Base-by-base conservation (phyloP, 35 echinoderm and acorn worm genomes). In the Strongylocentrotus purpuratus region DNA sequence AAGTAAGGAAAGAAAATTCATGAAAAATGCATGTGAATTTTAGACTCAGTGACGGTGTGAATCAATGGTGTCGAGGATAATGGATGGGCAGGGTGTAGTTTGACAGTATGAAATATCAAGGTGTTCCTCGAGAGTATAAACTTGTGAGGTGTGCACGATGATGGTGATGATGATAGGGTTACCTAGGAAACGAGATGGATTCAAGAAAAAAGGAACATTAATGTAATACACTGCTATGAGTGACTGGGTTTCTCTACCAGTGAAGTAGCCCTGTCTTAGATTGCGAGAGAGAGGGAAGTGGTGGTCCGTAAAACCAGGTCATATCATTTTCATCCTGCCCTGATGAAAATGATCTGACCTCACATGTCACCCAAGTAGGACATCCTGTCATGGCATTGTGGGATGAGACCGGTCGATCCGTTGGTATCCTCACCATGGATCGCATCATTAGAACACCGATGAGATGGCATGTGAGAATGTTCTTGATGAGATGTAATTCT, bases 301-400 rank as follows among this genome's bases (percentile, higher is more conserved):
- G 28, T 78, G 65, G 25, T 78, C 18, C 22, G 65, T 78, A 8
- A 78, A 78, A 78, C 65, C 65, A 28, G 2, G 65, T 78, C 65
- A 78, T 78, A 78, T 78, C 65, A 78, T 78, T 78, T 78, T 78
- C 65, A 22, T 78, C 65, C 65, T 28, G 20, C 65, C 25, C 65
- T 78, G 65, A 78, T 78, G 65, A 78, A 78, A 78, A 4, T n/a
- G 65, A 78, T 78, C 65, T 78, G 65, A 78, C 65, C 65, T 78
- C 20, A 22, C 65, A 78, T 78, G 20, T 78, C 65, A 78, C 65
- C 65, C 65, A 28, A 78, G 65, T 78, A 28, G 65, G 65, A 78
- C 65, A 78, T 78, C 65, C 65, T 78, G 65, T 78, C 65, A 28
- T 78, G 65, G 65, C 28, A 78, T n/a, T n/a, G 65, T 78, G 65